Conservation (phyloP, 2,797 vertebrate species). For the Avahi laniger region DNA sequence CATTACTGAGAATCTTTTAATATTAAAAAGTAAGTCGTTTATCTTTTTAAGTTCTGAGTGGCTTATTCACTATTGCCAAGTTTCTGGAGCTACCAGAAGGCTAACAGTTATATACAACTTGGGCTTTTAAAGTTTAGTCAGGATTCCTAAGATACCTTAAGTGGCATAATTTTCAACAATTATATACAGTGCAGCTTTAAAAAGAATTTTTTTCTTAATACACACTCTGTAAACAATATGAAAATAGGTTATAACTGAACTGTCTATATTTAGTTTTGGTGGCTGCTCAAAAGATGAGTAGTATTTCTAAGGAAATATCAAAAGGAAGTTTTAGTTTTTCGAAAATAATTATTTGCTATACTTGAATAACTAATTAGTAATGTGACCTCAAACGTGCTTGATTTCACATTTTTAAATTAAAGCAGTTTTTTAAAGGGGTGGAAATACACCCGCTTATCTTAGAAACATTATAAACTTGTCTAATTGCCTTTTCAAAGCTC, state of each 20-base stretch:
- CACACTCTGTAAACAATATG: conserved; percentile 10
- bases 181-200: neutral
- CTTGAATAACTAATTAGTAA: conserved; percentile 18
- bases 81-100: neutral
- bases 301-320: conserved; percentile 39
- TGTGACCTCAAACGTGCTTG: neutral
- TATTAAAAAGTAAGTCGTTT: conserved; percentile 35
- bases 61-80: neutral
- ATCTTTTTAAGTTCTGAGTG: conserved; percentile 27
- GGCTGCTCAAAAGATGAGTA: conserved; percentile 15
- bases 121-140: neutral
- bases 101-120: neutral
- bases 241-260: conserved; percentile 23
- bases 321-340: neutral
- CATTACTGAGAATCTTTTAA: neutral
- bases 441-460: conserved; percentile 69
- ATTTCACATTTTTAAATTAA: conserved; percentile 47
- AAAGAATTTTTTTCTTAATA: neutral
- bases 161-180: neutral
- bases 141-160: neutral
- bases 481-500: conserved; percentile 69
- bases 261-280: conserved; percentile 36
- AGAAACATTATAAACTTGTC: conserved; percentile 72
- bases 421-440: conserved; percentile 25
- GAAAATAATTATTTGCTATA: conserved; percentile 35